Percentiles rank a stretch among this genome's conserved stretches.
Conservation (phyloP, 2,113 vertebrate species). For the Apus apus region DNA sequence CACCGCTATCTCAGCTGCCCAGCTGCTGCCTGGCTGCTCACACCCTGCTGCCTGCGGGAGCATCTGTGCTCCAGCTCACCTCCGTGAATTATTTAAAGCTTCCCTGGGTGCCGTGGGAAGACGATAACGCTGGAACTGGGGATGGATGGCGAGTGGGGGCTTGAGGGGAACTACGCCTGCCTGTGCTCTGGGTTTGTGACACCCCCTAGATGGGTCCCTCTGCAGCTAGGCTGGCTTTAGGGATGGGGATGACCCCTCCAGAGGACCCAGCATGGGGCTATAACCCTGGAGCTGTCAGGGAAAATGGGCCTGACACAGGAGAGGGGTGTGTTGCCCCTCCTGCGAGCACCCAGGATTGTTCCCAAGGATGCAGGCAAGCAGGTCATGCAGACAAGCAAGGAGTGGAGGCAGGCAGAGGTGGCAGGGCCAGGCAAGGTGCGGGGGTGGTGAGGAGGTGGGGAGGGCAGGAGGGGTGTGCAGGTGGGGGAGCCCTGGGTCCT, state of each 20-base stretch:
- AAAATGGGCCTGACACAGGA: rapidly evolving
- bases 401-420: background rate
- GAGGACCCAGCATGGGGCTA: background rate
- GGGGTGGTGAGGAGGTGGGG: background rate
- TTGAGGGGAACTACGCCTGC: background rate
- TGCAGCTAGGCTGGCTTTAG: background rate
- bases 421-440: background rate
- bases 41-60: constrained; percentile 53
- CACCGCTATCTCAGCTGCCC: constrained; percentile 38
- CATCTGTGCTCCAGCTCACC: constrained; percentile 44
- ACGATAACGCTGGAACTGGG: background rate
- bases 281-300: rapidly evolving
- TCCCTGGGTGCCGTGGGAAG: background rate
- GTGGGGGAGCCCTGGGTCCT: constrained; percentile 34
- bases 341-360: background rate
- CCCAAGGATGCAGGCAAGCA: background rate
- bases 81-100: constrained; percentile 60
- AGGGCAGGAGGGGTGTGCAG: background rate
- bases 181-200: rapidly evolving
- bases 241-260: background rate
- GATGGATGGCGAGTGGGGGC: background rate
- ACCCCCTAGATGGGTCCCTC: background rate
- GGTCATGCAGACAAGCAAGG: rapidly evolving
- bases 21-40: background rate
- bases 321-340: background rate